Conservation (phyloP, 1,140 invertebrate species). For the Acromyrmex echinatior region DNA sequence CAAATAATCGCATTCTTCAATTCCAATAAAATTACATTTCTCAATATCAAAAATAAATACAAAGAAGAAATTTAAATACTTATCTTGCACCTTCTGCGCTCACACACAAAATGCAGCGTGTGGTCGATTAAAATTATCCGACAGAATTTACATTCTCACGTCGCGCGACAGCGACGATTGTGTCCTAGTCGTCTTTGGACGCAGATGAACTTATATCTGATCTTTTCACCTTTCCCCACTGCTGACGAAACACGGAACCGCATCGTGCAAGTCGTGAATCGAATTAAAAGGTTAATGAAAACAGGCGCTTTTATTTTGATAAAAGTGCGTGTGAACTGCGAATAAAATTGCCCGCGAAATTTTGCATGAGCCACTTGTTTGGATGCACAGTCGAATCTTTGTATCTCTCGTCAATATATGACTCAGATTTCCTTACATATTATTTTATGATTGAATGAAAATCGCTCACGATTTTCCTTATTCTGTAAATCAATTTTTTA, state of each 20-base stretch:
- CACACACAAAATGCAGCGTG: constrained; percentile 21
- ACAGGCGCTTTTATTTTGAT: constrained; percentile 60
- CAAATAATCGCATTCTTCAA: not conserved
- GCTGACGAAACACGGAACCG: constrained; percentile 30
- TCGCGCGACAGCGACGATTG: constrained; percentile 48
- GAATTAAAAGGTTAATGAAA: constrained; percentile 66
- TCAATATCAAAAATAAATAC: constrained; percentile 2
- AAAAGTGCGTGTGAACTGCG: constrained; percentile 38
- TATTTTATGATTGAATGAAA: not conserved
- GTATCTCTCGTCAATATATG: not conserved
- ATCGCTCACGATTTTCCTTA: not conserved
- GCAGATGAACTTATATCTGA: constrained; percentile 71
- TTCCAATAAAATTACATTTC: not conserved
- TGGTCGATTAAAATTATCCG: constrained; percentile 20
- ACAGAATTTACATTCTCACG: constrained; percentile 63
- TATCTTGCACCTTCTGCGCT: constrained; percentile 8
- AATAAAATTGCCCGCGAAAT: constrained; percentile 66
- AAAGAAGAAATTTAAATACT: constrained; percentile 37
- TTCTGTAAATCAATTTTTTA: not conserved
- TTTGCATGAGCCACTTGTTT: constrained; percentile 31
- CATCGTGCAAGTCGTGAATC: constrained; percentile 34
- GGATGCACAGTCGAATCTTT: not conserved
- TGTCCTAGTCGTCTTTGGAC: constrained; percentile 40
- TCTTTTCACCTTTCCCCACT: constrained; percentile 69
- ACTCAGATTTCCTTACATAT: not conserved